Evolutionary conservation across 2,888 invertebrate species (phyloP), one percentile per base, ranked within the genome.

Genomic region (Euplagia quadripunctaria): DNA sequence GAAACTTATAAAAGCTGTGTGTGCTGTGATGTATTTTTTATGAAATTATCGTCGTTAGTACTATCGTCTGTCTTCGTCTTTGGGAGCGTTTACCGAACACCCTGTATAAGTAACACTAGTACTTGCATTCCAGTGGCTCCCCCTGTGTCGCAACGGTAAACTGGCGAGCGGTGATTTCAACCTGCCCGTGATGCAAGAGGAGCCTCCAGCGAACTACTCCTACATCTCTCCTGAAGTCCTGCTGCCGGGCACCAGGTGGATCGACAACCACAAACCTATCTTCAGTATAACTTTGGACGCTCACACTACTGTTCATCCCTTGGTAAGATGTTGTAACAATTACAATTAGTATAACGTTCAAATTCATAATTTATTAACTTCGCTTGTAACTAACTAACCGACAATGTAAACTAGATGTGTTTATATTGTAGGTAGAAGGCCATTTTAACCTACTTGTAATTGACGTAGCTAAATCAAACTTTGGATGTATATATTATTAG

Each of bases 241-340:
- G 87, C 95, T 99, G 70, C 99, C 99, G 0, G 98, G 98, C 55
- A 98, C 99, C 63, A 97, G 98, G 89, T 99, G 99, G 99, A 97
- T 99, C 17, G 99, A 99, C 92, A 99, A 98, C 92, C 99, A 99
- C 93, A 98, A 98, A 88, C 98, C 98, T 0, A 97, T 99, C 12
- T 99, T 99, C 92, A 97, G 96, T 46, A 97, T 99, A 17, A 96
- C 96, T 14, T 94, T 99, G 4, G 97, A 98, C 83, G 97, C 99
- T 0, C 97, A 97, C 31, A 98, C 99, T 0, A 99, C 99, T 2
- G 97, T 99, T 43, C 99, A 99, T 90, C 98, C 99, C 0, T 96
- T 97, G 90, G 97, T 97, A 81, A 88, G 96, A 89, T 55, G 12
- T 20, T 31, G 12, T 16, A 55, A 16, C n/a, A 16, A 16, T 41